Evolutionary conservation across 2,888 invertebrate genomes (phyloP).

Genomic region (Germaria angustata): DNA sequence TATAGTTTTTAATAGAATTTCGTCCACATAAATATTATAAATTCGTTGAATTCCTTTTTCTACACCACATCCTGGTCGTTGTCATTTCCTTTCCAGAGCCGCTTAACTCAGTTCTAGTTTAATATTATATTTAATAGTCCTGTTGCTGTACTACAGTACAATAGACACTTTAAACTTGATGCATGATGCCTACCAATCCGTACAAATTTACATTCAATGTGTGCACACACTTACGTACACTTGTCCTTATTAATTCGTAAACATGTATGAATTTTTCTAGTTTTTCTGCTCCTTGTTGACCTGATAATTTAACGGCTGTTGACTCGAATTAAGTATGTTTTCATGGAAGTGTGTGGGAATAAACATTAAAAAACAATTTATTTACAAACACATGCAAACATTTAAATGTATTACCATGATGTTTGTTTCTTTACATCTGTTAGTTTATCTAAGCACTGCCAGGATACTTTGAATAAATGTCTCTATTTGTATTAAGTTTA

Average conservation of each 20-base stretch:
- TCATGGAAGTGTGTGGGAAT: conserved; percentile 10
- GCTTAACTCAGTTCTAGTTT: no score
- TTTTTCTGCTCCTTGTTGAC: conserved; percentile 60
- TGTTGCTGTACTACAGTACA: no score
- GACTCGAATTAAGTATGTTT: conserved; percentile 32
- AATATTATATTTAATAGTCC: no score
- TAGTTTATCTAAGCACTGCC: conserved; percentile 33
- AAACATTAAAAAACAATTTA: not conserved
- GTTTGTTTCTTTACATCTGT: not conserved
- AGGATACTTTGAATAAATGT: conserved; percentile 17
- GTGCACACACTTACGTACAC: not conserved
- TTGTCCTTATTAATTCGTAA: conserved; percentile 3
- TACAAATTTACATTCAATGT: not conserved
- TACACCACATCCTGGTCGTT: no score
- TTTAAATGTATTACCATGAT: not conserved
- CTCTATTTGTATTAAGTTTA: conserved; percentile 51
- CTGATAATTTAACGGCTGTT: conserved; percentile 54
- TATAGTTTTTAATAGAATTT: no score
- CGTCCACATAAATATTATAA: no score
- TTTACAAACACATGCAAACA: not conserved
- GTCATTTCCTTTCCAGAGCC: no score
- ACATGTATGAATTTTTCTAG: not conserved
- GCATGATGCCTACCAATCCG: not conserved
- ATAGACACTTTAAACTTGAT: no score
- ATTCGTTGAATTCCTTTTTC: no score